Evolutionary conservation across 2,797 vertebrate genomes (phyloP), one percentile per base, ranked within the genome.

Genomic region (Schizothorax lantsangensis): DNA sequence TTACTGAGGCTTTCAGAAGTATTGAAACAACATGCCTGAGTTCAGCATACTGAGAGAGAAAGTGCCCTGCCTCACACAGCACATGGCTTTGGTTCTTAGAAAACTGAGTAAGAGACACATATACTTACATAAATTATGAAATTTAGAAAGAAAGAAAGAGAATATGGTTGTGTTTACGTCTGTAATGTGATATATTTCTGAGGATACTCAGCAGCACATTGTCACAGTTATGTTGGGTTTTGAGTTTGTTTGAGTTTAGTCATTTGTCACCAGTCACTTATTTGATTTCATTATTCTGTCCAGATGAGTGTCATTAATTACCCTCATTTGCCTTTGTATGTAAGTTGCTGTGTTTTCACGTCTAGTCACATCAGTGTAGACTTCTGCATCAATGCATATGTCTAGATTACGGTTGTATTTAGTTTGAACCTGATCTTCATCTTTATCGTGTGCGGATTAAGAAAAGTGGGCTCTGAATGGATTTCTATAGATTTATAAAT

Each of bases 1-100:
- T 89, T 84, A 91, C 90, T 89, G 91, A 91, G 88, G 88, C 90
- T 89, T 93, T 94, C 88, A 91, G 86, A 38, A 79, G 71, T 88
- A 88, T 87, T 91, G 59, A 91, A 92, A 89, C 89, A 89, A 91
- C 89, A 91, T 45, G 89, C 84, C 89, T 88, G 88, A 71, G 71
- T 87, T 40, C 84, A 89, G 79, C 82, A 88, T 79, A 66, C 88
- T 88, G 93, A 83, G 71, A 79, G 12, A 26, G 73, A 69, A 81
- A 73, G 75, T 86, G 66, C 38, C 49, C 85, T 52, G 69, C 38
- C 36, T 74, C 40, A 10, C 62, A 59, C 15, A 47, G 26, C 81
- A 77, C 23, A 66, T 43, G 30, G 6, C 57, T 74, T 84, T 84
- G 17, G 12, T n/a, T 78, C 17, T 79, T 84, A 17, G 38, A 19